Conservation (phyloP, 2,888 invertebrate species). For the Apamea epomidion region DNA sequence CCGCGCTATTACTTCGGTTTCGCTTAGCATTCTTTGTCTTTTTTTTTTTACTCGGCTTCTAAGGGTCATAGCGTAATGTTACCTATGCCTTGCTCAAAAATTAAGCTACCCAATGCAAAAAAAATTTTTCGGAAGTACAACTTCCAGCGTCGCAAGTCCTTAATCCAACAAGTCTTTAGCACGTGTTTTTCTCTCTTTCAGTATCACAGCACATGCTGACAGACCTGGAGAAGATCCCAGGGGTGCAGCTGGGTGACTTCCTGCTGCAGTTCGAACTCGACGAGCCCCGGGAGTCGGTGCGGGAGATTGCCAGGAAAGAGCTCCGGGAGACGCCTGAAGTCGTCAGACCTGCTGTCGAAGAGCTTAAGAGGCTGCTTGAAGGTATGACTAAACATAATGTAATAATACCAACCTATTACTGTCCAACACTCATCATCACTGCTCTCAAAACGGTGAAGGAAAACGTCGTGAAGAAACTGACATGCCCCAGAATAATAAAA, state of each 20-base stretch:
- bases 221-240: slow-evolving; percentile 92
- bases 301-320: slow-evolving; percentile 92
- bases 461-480: too few species aligned
- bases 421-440: not conserved
- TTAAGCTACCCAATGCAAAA: not conserved
- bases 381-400: slow-evolving; percentile 62
- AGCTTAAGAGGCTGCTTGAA: slow-evolving; percentile 91
- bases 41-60: too few species aligned
- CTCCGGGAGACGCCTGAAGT: slow-evolving; percentile 92
- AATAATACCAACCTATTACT: not conserved
- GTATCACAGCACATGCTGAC: slow-evolving; percentile 94
- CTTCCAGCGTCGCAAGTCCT: not conserved
- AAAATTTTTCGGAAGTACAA: not conserved
- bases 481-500: too few species aligned
- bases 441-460: too few species aligned
- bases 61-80: not conserved
- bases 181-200: slow-evolving; percentile 77
- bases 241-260: slow-evolving; percentile 92
- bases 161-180: not conserved
- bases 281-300: slow-evolving; percentile 91
- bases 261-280: slow-evolving; percentile 93
- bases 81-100: not conserved
- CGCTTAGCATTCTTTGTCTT: too few species aligned
- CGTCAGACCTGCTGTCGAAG: slow-evolving; percentile 89
- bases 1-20: too few species aligned